Percentiles rank a stretch among this genome's conserved stretches.
phyloP scores from a whole-genome alignment of 2,113 vertebrate species.

The Pterocles burchelli region DNA sequence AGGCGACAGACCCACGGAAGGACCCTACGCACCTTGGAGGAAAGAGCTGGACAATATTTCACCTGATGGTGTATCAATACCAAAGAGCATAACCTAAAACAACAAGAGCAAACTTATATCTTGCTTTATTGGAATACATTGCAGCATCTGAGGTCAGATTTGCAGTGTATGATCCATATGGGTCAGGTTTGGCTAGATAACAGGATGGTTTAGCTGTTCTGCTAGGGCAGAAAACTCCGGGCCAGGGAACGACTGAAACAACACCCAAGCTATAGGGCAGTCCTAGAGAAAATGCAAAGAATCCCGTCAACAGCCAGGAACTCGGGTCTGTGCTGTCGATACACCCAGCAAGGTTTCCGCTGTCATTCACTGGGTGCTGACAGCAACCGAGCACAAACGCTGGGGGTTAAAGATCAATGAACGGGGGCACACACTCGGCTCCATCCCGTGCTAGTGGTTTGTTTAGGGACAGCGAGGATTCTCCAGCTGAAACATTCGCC shows the following conservation, averaged over 20 bases:
- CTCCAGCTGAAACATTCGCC: neutral
- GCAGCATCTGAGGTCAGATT: neutral
- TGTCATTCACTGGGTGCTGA: neutral
- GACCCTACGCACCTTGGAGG: no score
- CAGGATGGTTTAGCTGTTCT: neutral
- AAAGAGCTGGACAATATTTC: neutral
- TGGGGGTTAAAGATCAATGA: neutral
- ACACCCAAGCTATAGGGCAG: neutral
- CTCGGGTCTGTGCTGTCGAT: accelerated
- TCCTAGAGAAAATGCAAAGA: neutral
- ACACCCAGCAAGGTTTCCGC: accelerated
- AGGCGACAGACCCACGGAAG: neutral
- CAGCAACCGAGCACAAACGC: accelerated
- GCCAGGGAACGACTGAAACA: neutral
- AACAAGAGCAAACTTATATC: neutral
- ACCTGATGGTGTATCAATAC: neutral
- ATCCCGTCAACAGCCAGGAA: neutral
- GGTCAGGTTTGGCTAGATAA: neutral
- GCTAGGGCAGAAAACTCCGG: neutral
- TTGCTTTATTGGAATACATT: neutral
- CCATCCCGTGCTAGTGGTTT: neutral
- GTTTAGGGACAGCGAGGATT: neutral
- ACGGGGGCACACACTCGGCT: accelerated
- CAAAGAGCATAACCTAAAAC: neutral
- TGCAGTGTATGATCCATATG: neutral